phyloP scores from a whole-genome alignment of 2,113 vertebrate species.

The Chunga burmeisteri region DNA sequence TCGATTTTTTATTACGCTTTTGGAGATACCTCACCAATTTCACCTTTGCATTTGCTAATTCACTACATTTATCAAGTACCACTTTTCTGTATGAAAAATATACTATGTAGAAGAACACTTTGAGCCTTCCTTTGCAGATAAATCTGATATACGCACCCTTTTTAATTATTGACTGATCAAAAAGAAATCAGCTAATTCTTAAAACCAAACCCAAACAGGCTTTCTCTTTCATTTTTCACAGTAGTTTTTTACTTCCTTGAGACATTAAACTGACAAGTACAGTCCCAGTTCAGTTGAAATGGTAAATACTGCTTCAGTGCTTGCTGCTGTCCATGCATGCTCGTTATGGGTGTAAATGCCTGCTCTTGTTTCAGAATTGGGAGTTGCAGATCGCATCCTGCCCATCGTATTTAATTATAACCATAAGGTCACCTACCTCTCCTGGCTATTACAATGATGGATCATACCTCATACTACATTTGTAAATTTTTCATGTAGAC shows the following conservation, averaged over 20 bases:
- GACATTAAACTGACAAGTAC: neutral
- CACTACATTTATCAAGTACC: neutral
- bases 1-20: neutral
- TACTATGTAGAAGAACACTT: neutral
- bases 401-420: constrained; percentile 1
- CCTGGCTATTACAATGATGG: neutral
- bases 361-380: neutral
- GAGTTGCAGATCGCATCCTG: neutral
- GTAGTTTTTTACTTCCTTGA: neutral
- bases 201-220: neutral
- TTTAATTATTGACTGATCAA: neutral
- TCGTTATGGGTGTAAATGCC: neutral
- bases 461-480: neutral
- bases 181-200: neutral
- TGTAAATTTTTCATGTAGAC: neutral
- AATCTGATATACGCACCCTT: neutral
- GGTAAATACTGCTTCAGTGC: neutral
- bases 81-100: neutral
- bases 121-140: neutral
- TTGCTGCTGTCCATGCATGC: neutral
- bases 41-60: neutral
- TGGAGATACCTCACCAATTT: neutral
- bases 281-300: neutral
- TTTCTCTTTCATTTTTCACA: neutral
- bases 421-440: constrained; percentile 3